These are phyloP conservation scores for Barypeithes pellucidus DNA, from an alignment of 2,888 invertebrate species.

Conservation along the genomic window DNA sequence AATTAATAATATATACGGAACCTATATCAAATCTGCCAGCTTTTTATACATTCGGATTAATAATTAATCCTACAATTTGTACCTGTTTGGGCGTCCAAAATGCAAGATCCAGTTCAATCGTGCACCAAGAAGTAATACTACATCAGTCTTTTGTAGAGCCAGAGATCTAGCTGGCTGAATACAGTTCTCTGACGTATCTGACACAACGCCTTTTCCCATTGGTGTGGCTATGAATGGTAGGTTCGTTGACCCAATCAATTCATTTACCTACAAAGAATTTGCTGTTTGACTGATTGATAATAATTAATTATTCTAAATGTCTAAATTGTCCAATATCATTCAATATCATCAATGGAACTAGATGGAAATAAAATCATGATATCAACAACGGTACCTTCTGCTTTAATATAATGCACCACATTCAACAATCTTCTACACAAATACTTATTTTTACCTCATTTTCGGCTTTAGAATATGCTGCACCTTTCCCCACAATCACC, in stretches of 20 bases:
- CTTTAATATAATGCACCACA: too few species aligned
- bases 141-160: slow-evolving; percentile 91
- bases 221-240: slow-evolving; percentile 95
- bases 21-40: too few species aligned
- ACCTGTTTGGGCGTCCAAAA: slow-evolving; percentile 82
- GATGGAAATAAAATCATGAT: too few species aligned
- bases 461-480: slow-evolving; percentile 83
- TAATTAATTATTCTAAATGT: too few species aligned
- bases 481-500: slow-evolving; percentile 88
- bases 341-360: too few species aligned
- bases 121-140: slow-evolving; percentile 85
- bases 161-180: slow-evolving; percentile 91
- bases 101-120: slow-evolving; percentile 98
- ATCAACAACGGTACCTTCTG: too few species aligned
- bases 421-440: neutral
- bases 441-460: slow-evolving; percentile 70
- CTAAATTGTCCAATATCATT: too few species aligned
- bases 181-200: slow-evolving; percentile 80
- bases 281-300: too few species aligned
- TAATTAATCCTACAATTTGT: slow-evolving; percentile 3
- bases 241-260: slow-evolving; percentile 81
- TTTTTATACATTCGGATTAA: too few species aligned
- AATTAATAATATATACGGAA: too few species aligned
- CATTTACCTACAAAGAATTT: slow-evolving; percentile 71
- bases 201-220: slow-evolving; percentile 92